These are phyloP conservation scores for Pogonocherus hispidulus DNA, from an alignment of 2,888 invertebrate species.

Conservation along the genomic window DNA sequence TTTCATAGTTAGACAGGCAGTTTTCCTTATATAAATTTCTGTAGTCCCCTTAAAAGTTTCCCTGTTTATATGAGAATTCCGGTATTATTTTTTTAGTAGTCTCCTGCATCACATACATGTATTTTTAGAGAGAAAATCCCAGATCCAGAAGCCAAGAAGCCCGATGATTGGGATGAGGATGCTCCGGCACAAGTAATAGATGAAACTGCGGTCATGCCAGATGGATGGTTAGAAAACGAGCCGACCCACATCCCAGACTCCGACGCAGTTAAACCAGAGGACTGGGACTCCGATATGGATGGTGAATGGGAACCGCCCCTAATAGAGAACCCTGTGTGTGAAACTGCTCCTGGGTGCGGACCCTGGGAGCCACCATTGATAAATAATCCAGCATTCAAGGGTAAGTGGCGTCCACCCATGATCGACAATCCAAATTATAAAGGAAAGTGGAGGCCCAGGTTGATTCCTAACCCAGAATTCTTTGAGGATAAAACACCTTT, in stretches of 20 bases:
- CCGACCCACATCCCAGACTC: slow-evolving; percentile 89
- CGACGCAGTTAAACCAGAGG: slow-evolving; percentile 87
- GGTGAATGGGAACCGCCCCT: slow-evolving; percentile 98
- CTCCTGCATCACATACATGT: no score
- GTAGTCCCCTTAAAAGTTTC: no score
- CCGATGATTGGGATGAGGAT: slow-evolving; percentile 97
- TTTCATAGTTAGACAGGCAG: background rate
- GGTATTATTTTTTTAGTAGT: no score
- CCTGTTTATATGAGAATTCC: no score
- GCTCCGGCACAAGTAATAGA: slow-evolving; percentile 93
- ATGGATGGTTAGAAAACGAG: slow-evolving; percentile 95
- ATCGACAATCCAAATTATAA: slow-evolving; percentile 94
- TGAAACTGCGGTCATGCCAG: slow-evolving; percentile 85
- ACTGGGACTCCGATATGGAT: slow-evolving; percentile 99
- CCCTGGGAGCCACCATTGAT: slow-evolving; percentile 88
- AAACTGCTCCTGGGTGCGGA: slow-evolving; percentile 85
- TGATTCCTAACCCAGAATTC: slow-evolving; percentile 92
- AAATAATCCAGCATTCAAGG: slow-evolving; percentile 93
- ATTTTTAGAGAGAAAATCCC: slow-evolving; percentile 68
- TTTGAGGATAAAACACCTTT: slow-evolving; percentile 94
- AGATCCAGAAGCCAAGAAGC: slow-evolving; percentile 79
- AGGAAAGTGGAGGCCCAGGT: slow-evolving; percentile 93
- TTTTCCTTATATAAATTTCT: no score
- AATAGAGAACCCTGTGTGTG: slow-evolving; percentile 90
- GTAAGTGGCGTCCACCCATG: slow-evolving; percentile 91